Conservation (phyloP, 2,797 vertebrate genomes). For the Cirrhinus mrigala region DNA sequence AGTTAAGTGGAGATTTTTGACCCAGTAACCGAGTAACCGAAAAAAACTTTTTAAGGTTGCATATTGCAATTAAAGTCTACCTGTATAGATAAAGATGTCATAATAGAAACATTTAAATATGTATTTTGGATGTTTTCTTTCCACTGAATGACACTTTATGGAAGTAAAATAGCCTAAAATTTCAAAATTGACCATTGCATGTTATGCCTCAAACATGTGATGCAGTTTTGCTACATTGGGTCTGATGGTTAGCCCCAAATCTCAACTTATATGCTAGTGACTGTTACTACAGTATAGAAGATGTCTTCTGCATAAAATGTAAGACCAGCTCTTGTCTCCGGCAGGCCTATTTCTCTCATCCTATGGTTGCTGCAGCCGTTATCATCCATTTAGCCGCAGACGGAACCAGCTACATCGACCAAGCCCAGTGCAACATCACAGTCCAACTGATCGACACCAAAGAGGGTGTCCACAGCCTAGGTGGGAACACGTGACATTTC, state of each 20-base stretch:
- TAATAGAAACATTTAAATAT: too few relatives aligned
- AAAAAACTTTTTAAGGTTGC: too few relatives aligned
- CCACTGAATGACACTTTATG: too few relatives aligned
- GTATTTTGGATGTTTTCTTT: too few relatives aligned
- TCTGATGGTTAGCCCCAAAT: not conserved
- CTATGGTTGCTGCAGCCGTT: slow-evolving; percentile 94
- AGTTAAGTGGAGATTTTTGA: too few relatives aligned
- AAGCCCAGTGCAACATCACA: slow-evolving; percentile 92
- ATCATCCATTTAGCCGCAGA: slow-evolving; percentile 95
- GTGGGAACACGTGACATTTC: slow-evolving; percentile 67
- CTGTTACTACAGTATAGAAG: not conserved
- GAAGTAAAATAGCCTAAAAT: too few relatives aligned
- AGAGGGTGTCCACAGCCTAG: slow-evolving; percentile 89
- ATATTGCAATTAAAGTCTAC: too few relatives aligned
- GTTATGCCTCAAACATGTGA: not conserved
- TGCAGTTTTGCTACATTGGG: not conserved
- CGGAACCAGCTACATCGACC: slow-evolving; percentile 89
- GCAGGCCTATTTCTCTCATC: slow-evolving; percentile 93
- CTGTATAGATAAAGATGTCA: too few relatives aligned
- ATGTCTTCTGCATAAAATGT: not conserved
- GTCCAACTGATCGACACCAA: slow-evolving; percentile 94
- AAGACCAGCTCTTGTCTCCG: not conserved
- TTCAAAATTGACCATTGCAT: too few relatives aligned
- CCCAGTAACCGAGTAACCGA: too few relatives aligned
- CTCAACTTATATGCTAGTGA: not conserved